Evolutionary conservation across 2,888 invertebrate genomes (phyloP).

Genomic region (Hymenopus coronatus): DNA sequence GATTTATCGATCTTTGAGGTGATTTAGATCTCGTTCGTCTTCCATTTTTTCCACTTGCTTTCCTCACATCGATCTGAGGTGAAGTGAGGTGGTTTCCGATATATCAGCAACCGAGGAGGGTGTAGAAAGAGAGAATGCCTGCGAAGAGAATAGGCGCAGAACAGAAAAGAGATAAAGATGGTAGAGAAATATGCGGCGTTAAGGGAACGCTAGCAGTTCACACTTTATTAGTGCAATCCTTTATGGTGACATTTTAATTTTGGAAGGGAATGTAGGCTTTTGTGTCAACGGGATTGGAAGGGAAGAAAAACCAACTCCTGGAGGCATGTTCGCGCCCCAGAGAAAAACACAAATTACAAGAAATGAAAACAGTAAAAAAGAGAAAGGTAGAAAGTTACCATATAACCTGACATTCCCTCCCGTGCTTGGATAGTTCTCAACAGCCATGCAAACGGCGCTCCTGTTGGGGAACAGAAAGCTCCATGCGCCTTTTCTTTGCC

Average conservation of each 20-base stretch:
- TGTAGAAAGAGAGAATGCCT: neutral
- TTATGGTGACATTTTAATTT: slow-evolving; percentile 29
- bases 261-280: slow-evolving; percentile 17
- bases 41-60: neutral
- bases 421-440: neutral
- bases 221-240: slow-evolving; percentile 28
- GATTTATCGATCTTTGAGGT: too few species aligned
- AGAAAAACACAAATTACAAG: neutral
- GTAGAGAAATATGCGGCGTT: neutral
- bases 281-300: neutral
- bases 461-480: neutral
- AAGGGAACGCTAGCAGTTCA: neutral
- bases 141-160: neutral
- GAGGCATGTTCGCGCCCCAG: neutral
- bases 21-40: too few species aligned
- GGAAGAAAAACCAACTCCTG: neutral
- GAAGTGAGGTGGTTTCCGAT: neutral
- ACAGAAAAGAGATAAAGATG: neutral
- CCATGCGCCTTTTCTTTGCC: neutral
- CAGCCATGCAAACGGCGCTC: neutral
- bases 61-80: neutral
- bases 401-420: neutral
- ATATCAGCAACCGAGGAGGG: neutral
- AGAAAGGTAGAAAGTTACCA: neutral
- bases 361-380: neutral